Percentiles rank a stretch among this genome's conserved stretches.
Evolutionary conservation across 2,113 vertebrate species (phyloP).

Genomic region (Pachypanchax playfairii): DNA sequence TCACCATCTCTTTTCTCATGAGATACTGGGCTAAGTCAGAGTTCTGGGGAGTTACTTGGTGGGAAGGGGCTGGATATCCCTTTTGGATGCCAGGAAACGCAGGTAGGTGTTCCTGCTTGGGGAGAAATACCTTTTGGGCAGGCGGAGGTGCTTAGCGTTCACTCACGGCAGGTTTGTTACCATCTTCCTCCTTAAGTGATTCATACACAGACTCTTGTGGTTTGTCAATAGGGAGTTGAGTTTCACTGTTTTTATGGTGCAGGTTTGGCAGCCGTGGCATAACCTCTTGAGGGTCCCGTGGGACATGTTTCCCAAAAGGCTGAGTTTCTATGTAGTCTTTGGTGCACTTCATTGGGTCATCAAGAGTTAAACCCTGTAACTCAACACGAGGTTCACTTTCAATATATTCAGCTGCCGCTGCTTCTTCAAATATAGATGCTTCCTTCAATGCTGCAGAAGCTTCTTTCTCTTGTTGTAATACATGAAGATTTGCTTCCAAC

Average conservation of each 20-base stretch:
- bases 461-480: neutral
- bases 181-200: no score
- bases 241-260: neutral
- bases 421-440: no score
- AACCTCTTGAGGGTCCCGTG: neutral
- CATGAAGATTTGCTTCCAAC: neutral
- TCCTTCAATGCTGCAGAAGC: no score
- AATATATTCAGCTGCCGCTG: no score
- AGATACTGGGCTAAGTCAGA: neutral
- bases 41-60: neutral
- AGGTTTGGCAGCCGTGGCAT: neutral
- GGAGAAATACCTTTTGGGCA: neutral
- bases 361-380: no score
- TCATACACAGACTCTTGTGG: neutral
- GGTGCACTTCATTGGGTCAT: neutral
- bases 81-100: neutral
- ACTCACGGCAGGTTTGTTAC: neutral
- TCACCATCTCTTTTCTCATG: no score
- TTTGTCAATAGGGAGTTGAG: neutral
- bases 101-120: neutral
- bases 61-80: neutral
- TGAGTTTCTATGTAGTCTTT: slow-evolving; percentile 8
- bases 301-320: neutral
- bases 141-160: neutral
- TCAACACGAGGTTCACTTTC: no score